Evolutionary conservation across 1,140 invertebrate species (phyloP), one percentile per base, ranked within the genome.

Genomic region (Scaptomyza hsui): DNA sequence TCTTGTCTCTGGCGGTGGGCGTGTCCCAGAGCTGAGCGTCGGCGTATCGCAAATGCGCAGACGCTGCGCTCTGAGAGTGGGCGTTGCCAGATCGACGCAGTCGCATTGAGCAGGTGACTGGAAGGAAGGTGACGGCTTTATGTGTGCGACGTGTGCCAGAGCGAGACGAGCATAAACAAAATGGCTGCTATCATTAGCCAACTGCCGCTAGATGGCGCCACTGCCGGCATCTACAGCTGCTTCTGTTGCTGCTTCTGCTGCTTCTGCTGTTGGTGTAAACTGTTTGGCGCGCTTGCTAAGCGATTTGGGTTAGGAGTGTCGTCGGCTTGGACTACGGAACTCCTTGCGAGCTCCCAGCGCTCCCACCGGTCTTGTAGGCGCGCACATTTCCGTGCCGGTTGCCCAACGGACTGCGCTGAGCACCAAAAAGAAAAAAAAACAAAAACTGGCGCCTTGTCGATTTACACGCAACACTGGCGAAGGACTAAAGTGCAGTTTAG

Each of bases 281-380:
- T 80, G 80, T 85, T 86, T 80, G 77, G 78, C 82, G 81, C 82
- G 82, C 82, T 88, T 39, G 71, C 82, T 75, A 88, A 88, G 72
- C 82, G 83, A 88, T 89, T 88, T 88, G 83, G 82, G 82, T 86
- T 86, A 86, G 82, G 76, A 78, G 82, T 88, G 80, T 80, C 76
- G 55, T 55, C 52, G 55, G 39, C 47, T 9, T 26, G 19, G 24
- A 12, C 44, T 12, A 49, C 42, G 53, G 47, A 44, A 37, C 64
- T 44, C 10, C 56, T 15, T 45, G n/a, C 32, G 32, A 37, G 24
- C 26, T n/a, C n/a, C n/a, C n/a, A 13, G 12, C 18, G 37, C 63
- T 51, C 65, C 48, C 75, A 49, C 44, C 67, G 75, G 82, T 63
- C 78, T 75, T 82, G 62, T 88, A 88, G 82, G 82, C 78, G 82